These are phyloP conservation scores for Rotaria magnacalcarata DNA, from an alignment of 2,888 invertebrate species.

Conservation along the genomic window DNA sequence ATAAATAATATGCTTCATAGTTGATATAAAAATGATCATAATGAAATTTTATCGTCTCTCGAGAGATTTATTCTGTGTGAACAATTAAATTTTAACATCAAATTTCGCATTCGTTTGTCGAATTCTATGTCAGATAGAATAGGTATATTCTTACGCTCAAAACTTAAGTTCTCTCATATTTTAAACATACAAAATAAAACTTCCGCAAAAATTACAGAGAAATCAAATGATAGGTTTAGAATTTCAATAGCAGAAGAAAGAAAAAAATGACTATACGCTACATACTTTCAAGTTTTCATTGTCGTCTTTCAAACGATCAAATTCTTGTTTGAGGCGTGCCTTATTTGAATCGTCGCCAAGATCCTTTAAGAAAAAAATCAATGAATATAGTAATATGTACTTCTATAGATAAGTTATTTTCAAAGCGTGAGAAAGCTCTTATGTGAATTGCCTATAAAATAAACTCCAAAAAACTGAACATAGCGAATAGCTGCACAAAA, in stretches of 20 bases:
- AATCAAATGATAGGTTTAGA: no score
- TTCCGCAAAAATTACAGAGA: no score
- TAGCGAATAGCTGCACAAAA: no score
- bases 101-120: background rate
- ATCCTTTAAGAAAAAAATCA: background rate
- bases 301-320: slow-evolving; percentile 33
- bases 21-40: background rate
- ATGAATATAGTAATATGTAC: background rate
- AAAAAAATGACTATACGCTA: no score
- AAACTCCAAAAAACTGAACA: no score
- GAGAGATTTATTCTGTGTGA: background rate
- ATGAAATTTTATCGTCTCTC: background rate
- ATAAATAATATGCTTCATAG: background rate
- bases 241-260: no score
- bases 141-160: background rate
- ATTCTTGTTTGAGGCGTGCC: slow-evolving; percentile 12
- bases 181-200: no score
- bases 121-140: background rate
- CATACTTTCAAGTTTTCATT: slow-evolving; percentile 21
- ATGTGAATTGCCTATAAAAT: no score
- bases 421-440: no score
- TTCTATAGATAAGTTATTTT: no score
- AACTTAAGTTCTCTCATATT: background rate
- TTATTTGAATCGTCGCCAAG: background rate
- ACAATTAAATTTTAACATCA: background rate